A percentile compares a stretch with the other conserved stretches of the same genome.
Conservation (phyloP, 2,888 invertebrate genomes). For the Parnassius glacialis region DNA sequence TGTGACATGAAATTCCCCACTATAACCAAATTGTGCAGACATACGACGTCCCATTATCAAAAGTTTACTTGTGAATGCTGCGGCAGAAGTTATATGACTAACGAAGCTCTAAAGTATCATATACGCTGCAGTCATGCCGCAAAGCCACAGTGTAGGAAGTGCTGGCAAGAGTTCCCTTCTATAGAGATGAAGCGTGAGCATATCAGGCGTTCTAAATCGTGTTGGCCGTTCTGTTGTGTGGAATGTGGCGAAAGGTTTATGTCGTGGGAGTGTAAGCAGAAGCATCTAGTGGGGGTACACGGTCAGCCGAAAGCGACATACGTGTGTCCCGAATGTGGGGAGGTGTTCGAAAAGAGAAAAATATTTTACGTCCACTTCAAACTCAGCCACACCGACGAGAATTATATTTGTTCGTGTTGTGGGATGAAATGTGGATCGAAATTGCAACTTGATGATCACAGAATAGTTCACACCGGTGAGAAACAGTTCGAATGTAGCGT, state of each 20-base stretch:
- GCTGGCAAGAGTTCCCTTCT: conserved; percentile 58
- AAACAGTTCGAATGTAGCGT: conserved; percentile 65
- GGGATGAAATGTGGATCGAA: conserved; percentile 54
- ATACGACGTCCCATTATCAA: conserved; percentile 61
- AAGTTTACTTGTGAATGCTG: conserved; percentile 65
- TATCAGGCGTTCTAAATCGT: conserved; percentile 47
- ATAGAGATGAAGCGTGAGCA: conserved; percentile 53
- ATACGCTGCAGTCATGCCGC: conserved; percentile 52
- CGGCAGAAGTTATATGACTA: conserved; percentile 56
- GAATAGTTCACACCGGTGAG: conserved; percentile 71
- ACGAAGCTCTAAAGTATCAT: conserved; percentile 62
- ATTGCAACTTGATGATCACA: conserved; percentile 59
- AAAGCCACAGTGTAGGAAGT: conserved; percentile 58
- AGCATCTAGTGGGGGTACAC: conserved; percentile 53
- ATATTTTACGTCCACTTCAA: conserved; percentile 60
- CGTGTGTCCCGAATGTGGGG: conserved; percentile 57
- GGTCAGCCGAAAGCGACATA: conserved; percentile 46
- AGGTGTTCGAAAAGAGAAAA: conserved; percentile 48
- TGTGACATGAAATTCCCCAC: conserved; percentile 57
- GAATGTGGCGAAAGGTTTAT: conserved; percentile 61
- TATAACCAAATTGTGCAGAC: conserved; percentile 55
- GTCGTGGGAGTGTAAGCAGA: conserved; percentile 63
- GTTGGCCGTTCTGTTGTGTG: conserved; percentile 59
- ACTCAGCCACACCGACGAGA: conserved; percentile 55
- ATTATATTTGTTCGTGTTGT: conserved; percentile 54